These are phyloP conservation scores for Amphiprion percula DNA, from an alignment of 2,113 vertebrate species.

Conservation along the genomic window DNA sequence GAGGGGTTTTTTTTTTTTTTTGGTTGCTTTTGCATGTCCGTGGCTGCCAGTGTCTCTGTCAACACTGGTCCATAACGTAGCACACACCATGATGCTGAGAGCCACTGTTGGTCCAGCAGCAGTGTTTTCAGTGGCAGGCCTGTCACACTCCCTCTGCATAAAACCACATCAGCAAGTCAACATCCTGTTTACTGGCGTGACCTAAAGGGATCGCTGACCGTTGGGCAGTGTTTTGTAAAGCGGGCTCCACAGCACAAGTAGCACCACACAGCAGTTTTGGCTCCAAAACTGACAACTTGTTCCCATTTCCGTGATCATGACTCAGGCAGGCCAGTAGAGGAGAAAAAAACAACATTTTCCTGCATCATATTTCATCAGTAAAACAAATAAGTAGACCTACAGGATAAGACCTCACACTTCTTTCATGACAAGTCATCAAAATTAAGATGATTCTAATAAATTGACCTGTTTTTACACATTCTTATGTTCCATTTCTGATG, in stretches of 20 bases:
- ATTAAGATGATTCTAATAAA: background rate
- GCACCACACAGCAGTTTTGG: constrained; percentile 8
- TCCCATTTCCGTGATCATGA: constrained; percentile 40
- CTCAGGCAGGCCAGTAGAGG: background rate
- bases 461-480: background rate
- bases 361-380: background rate
- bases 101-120: constrained; percentile 22
- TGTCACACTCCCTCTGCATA: constrained; percentile 61
- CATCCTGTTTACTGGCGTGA: constrained; percentile 68
- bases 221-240: constrained; percentile 55
- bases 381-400: background rate
- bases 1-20: background rate
- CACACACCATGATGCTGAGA: constrained; percentile 19
- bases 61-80: constrained; percentile 49
- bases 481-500: background rate
- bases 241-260: constrained; percentile 43
- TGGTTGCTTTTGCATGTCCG: background rate
- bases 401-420: background rate
- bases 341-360: background rate
- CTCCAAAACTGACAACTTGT: constrained; percentile 46
- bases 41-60: constrained; percentile 44
- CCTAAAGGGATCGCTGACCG: constrained; percentile 65
- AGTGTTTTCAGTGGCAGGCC: constrained; percentile 42
- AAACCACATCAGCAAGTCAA: constrained; percentile 67
- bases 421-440: background rate